Percentiles rank a stretch among this genome's conserved stretches.
Conservation (phyloP, 92 coral and sea anemone genomes). For the Heliopora coerulea region DNA sequence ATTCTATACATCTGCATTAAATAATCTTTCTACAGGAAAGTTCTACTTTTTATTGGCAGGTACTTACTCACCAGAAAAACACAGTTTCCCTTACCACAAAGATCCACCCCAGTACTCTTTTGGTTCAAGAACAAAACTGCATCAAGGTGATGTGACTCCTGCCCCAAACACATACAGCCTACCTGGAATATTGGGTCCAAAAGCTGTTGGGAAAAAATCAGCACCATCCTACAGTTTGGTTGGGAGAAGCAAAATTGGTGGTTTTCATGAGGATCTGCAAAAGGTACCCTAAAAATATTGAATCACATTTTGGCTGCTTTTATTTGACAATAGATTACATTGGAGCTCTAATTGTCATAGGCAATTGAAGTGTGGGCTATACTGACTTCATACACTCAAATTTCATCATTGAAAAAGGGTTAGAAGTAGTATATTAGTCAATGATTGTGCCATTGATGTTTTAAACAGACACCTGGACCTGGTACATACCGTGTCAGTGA, state of each 20-base stretch:
- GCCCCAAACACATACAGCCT: conserved; percentile 79
- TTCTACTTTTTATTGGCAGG: conserved; percentile 43
- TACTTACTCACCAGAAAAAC: conserved; percentile 85
- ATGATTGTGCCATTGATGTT: not conserved
- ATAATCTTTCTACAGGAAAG: too few relatives aligned
- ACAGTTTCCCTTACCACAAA: conserved; percentile 60
- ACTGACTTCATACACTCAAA: too few relatives aligned
- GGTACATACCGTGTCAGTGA: conserved; percentile 90
- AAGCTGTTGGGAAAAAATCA: conserved; percentile 84
- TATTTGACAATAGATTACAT: too few relatives aligned
- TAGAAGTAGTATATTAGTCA: too few relatives aligned
- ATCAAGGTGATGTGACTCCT: conserved; percentile 71
- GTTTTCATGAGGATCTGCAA: conserved; percentile 93
- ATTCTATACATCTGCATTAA: too few relatives aligned
- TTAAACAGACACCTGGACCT: conserved; percentile 91
- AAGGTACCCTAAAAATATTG: too few relatives aligned
- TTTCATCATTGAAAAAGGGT: too few relatives aligned
- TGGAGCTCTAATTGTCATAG: too few relatives aligned
- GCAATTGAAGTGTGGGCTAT: too few relatives aligned
- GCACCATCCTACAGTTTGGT: conserved; percentile 83
- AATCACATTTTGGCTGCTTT: too few relatives aligned
- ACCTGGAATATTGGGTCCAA: conserved; percentile 75
- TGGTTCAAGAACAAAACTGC: conserved; percentile 83
- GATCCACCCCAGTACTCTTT: conserved; percentile 81
- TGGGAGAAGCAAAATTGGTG: conserved; percentile 87